phyloP scores from a whole-genome alignment of 2,797 vertebrate genomes.

The Poliocrania exsul region DNA sequence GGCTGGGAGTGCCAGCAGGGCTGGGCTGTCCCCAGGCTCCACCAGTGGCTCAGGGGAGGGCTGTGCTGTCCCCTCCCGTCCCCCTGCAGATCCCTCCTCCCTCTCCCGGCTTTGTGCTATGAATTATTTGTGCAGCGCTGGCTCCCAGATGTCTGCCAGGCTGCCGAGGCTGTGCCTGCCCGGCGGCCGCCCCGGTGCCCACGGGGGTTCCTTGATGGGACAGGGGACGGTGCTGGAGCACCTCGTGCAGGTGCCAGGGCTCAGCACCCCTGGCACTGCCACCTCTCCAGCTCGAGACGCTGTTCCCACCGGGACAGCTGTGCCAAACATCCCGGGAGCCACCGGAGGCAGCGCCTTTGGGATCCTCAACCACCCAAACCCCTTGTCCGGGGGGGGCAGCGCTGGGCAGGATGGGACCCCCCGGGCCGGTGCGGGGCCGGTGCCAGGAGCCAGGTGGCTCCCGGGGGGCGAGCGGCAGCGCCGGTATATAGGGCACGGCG shows the following conservation, averaged over 20 bases:
- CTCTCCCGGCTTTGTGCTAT: not conserved
- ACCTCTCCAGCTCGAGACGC: rapidly evolving
- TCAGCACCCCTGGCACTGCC: rapidly evolving
- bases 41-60: rapidly evolving
- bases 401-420: not conserved
- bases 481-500: slow-evolving; percentile 13
- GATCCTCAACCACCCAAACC: rapidly evolving
- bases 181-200: rapidly evolving
- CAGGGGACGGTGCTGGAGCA: rapidly evolving
- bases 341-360: not conserved
- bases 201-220: rapidly evolving
- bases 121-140: not conserved
- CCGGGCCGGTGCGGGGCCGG: rapidly evolving
- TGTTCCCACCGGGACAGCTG: not conserved
- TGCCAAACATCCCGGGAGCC: not conserved
- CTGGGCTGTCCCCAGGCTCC: not conserved
- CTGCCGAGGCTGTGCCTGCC: not conserved
- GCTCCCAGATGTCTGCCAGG: not conserved
- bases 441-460: not conserved
- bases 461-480: not conserved
- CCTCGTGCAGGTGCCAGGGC: rapidly evolving
- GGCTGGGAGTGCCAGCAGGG: not conserved
- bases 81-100: not conserved
- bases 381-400: rapidly evolving
- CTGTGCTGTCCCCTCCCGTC: not conserved